Evolutionary conservation across 2,888 invertebrate species (phyloP).

Genomic region (Drosophila robusta): DNA sequence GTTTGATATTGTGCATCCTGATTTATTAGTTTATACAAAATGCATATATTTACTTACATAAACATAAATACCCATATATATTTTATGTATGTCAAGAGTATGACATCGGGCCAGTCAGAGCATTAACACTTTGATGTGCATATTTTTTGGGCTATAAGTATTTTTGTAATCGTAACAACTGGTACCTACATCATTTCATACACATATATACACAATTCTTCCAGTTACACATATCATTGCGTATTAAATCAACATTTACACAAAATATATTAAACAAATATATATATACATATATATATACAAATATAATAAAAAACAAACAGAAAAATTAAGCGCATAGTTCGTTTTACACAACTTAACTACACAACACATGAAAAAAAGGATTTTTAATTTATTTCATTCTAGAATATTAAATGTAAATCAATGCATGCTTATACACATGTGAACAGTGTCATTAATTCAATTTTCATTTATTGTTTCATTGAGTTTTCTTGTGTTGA

Average conservation of each 20-base stretch:
- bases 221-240: constrained; percentile 79
- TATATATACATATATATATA: constrained; percentile 34
- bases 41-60: constrained; percentile 4
- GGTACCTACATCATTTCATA: constrained; percentile 54
- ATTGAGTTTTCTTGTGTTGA: constrained; percentile 48
- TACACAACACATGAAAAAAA: constrained; percentile 14
- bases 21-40: neutral
- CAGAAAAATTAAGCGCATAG: constrained; percentile 25
- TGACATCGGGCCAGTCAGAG: neutral
- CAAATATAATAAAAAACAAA: constrained; percentile 34
- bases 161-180: constrained; percentile 41
- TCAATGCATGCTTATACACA: constrained; percentile 61
- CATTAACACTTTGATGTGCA: constrained; percentile 26
- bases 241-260: constrained; percentile 56
- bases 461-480: constrained; percentile 45
- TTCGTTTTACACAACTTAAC: constrained; percentile 13
- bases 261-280: constrained; percentile 41
- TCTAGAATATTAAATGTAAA: constrained; percentile 39
- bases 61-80: neutral
- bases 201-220: constrained; percentile 61
- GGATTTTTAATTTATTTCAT: constrained; percentile 29
- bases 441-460: constrained; percentile 53
- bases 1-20: neutral
- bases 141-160: constrained; percentile 25
- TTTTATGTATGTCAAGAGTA: constrained; percentile 6